Evolutionary conservation across 2,797 vertebrate species (phyloP), one percentile per base, ranked within the genome.

Genomic region (Epinephelus awoara): DNA sequence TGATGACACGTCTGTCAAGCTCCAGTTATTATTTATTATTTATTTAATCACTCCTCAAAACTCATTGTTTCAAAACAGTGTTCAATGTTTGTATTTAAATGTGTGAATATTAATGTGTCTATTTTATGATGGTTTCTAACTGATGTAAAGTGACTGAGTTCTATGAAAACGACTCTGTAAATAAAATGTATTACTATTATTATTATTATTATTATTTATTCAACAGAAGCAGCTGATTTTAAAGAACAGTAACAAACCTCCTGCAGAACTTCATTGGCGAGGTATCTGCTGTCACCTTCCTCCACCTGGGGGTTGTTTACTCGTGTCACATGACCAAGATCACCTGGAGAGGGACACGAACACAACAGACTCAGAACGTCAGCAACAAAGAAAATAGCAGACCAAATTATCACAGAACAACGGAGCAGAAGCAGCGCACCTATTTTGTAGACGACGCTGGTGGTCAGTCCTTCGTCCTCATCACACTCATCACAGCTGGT

Each of bases 211-310:
- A 34, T 34, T 1, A 5, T 1, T 1, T 2, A 2, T 4, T 44
- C 0, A 34, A 38, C 67, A 49, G 7, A 0, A 7, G 5, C 10
- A 5, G 11, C 3, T 0, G 2, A 6, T 25, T 23, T 46, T 3
- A 21, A 66, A 65, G n/a, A 0, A 29, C 19, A 29, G 49, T 6
- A 14, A 85, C 83, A 78, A 91, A 99, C 98, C 98, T 99, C 98
- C 85, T 99, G 98, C 51, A 99, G 95, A 84, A 99, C 96, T 95
- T 99, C 98, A 89, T 99, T 99, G 46, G 98, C 98, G 91, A 99
- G 91, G 61, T 97, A 99, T 86, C 98, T 94, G 90, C 98, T 99
- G 92, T 99, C 98, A 0, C 98, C 98, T 87, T 99, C 98, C 85
- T 99, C 98, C 50, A 99, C 98, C 40, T 99, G 98, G 17, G 98